Base-by-base conservation (phyloP, 2,113 vertebrate species). In the Leptobrachium leishanense region DNA sequence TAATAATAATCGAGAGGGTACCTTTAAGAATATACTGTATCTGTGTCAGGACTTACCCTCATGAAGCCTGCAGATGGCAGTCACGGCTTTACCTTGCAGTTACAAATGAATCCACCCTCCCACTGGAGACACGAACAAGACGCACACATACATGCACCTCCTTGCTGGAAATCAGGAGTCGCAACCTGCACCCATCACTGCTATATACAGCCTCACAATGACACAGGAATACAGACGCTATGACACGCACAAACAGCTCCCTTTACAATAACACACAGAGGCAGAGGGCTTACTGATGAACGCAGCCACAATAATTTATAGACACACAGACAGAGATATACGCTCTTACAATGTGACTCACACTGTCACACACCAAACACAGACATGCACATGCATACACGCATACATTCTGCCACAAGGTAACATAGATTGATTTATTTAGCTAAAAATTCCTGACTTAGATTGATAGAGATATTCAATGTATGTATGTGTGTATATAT, bases 121-220 rank as follows among this genome's bases (percentile, higher is more conserved):
- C 63, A 68, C 59, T 62, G 11, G 72, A 46, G 31, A 63, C 63
- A 59, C 71, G 72, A 63, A 31, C 20, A 31, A 31, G 20, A 31
- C 20, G 20, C 20, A 68, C 20, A 44, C 31, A 76, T 11, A 78
- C 77, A 59, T 64, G 67, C 77, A 74, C 77, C 71, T 74, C 71
- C 64, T 46, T 9, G 59, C 71, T 80, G 78, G 43, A 62, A 74
- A 68, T 13, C 41, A 74, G 78, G 65, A 80, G 20, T 80, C 54
- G 59, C 78, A 80, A 80, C 71, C 78, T 74, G 78, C 78, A 53
- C 64, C 71, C 78, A 66, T 73, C 69, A 72, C 71, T 9, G 63
- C 71, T 50, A 68, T 3, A 67, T 40, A 46, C 63, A 62, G 50
- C 40, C 54, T 59, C 78, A 20, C 43, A 44, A 68, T 74, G 64